phyloP scores from a whole-genome alignment of 2,113 vertebrate species.

The Pungitius pungitius region DNA sequence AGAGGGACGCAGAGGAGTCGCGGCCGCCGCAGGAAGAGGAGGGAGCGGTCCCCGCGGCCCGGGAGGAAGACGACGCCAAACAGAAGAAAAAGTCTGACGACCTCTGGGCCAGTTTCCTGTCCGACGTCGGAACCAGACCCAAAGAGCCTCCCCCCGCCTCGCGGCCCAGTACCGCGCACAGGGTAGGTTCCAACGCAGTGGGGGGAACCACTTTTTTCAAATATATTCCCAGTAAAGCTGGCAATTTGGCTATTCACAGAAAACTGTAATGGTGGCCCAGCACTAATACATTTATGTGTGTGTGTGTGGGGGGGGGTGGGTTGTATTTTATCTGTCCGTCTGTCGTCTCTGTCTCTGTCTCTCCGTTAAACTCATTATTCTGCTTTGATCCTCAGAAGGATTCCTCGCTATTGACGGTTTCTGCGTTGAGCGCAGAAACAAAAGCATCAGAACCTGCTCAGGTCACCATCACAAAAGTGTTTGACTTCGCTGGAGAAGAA shows the following conservation, averaged over 20 bases:
- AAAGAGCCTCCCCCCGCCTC: slow-evolving; percentile 45
- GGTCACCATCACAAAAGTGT: slow-evolving; percentile 92
- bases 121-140: slow-evolving; percentile 88
- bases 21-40: slow-evolving; percentile 57
- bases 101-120: slow-evolving; percentile 96
- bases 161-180: not conserved
- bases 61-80: slow-evolving; percentile 40
- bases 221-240: too few relatives aligned
- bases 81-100: slow-evolving; percentile 91
- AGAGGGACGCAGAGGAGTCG: slow-evolving; percentile 54
- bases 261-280: too few relatives aligned
- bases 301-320: too few relatives aligned
- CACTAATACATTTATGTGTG: too few relatives aligned
- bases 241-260: too few relatives aligned
- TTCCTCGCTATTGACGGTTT: slow-evolving; percentile 33
- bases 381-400: slow-evolving; percentile 63
- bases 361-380: slow-evolving; percentile 55
- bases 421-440: slow-evolving; percentile 29
- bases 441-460: slow-evolving; percentile 81
- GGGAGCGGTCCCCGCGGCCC: not conserved
- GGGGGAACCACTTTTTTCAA: too few relatives aligned
- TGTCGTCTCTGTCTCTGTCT: not conserved
- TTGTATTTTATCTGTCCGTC: not conserved
- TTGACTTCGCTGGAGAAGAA: slow-evolving; percentile 96
- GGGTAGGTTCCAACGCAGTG: too few relatives aligned